Percentiles rank a stretch among this genome's conserved stretches.
phyloP scores from a whole-genome alignment of 2,113 vertebrate species.

The Centropus bengalensis region DNA sequence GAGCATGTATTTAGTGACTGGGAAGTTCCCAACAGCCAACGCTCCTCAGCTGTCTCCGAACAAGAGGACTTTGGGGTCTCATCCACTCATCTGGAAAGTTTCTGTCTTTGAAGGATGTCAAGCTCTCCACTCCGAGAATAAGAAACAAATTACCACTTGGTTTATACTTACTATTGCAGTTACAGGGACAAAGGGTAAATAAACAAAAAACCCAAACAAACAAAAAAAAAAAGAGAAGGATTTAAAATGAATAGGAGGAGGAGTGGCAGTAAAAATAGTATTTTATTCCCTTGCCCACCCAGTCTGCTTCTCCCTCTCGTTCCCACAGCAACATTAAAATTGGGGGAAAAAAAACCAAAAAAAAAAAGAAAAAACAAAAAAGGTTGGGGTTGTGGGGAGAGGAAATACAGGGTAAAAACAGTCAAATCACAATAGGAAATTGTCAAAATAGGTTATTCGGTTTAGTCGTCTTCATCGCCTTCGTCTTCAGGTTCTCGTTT shows the following conservation, averaged over 20 bases:
- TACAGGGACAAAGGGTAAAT: constrained; percentile 52
- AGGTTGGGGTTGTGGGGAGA: constrained; percentile 59
- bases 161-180: constrained; percentile 62
- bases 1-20: neutral
- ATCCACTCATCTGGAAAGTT: neutral
- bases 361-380: neutral
- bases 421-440: constrained; percentile 89
- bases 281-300: constrained; percentile 79
- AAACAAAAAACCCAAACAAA: too few species aligned
- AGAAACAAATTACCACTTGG: constrained; percentile 62
- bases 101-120: neutral
- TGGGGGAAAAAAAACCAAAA: constrained; percentile 34
- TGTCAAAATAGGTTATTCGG: constrained; percentile 72
- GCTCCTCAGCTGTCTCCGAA: neutral
- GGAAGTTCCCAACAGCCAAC: neutral
- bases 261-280: constrained; percentile 83
- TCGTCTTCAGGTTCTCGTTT: constrained; percentile 96
- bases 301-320: constrained; percentile 80
- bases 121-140: constrained; percentile 35
- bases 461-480: constrained; percentile 93
- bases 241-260: constrained; percentile 66
- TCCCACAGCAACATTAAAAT: constrained; percentile 90
- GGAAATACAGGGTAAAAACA: constrained; percentile 88
- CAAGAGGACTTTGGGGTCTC: neutral
- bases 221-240: constrained; percentile 49